These are phyloP conservation scores for Centroberyx gerrardi DNA, from an alignment of 2,797 vertebrate genomes.

Conservation along the genomic window DNA sequence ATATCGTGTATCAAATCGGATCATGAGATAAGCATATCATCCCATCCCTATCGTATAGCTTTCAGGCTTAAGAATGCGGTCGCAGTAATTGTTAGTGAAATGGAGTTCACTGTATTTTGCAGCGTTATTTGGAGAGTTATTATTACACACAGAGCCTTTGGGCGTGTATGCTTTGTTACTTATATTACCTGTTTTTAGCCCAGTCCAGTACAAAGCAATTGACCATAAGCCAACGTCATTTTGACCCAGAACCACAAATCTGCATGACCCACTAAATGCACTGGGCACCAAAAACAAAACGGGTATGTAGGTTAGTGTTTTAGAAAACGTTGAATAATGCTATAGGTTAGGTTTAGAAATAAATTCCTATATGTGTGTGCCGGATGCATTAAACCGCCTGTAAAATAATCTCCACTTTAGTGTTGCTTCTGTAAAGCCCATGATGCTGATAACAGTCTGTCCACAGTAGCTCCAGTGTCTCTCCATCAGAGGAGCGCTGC, in stretches of 20 bases:
- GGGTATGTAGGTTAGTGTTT: slow-evolving; percentile 33
- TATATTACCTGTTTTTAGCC: not conserved
- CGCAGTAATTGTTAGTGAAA: not conserved
- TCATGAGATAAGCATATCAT: no score
- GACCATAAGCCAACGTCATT: slow-evolving; percentile 6
- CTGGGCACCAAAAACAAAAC: slow-evolving; percentile 12
- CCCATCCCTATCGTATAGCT: no score
- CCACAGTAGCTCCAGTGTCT: not conserved
- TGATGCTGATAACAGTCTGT: no score
- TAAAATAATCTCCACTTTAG: no score
- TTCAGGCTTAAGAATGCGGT: not conserved
- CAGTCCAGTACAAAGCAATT: not conserved
- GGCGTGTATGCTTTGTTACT: not conserved
- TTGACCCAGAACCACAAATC: slow-evolving; percentile 27
- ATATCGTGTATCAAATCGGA: no score
- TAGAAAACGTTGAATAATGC: not conserved
- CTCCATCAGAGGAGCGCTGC: not conserved
- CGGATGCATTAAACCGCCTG: not conserved
- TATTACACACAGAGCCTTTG: not conserved
- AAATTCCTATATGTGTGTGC: not conserved
- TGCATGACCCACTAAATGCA: slow-evolving; percentile 7
- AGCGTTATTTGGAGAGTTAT: not conserved
- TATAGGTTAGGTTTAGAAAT: not conserved
- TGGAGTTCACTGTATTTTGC: not conserved
- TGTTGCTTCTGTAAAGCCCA: no score